Conservation (phyloP, 1,140 invertebrate genomes). For the Holcopasites calliopsidis region DNA sequence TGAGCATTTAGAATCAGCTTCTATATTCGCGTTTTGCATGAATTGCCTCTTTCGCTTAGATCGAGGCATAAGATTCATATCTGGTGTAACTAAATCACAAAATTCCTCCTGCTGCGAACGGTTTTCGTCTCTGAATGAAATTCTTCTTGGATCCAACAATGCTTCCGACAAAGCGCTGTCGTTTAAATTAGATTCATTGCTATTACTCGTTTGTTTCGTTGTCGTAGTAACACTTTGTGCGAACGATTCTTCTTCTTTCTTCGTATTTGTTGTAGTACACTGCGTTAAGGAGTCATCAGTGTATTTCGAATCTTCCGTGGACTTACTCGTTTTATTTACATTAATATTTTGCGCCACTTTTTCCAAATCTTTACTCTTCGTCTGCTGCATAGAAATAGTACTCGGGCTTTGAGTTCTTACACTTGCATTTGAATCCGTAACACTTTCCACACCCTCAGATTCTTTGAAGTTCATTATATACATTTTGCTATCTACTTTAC, state of each 20-base stretch:
- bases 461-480: slow-evolving; percentile 60
- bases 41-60: slow-evolving; percentile 69
- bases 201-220: slow-evolving; percentile 39
- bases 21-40: slow-evolving; percentile 55
- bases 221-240: slow-evolving; percentile 33
- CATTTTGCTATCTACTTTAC: slow-evolving; percentile 63
- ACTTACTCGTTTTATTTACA: slow-evolving; percentile 34
- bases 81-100: slow-evolving; percentile 71
- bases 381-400: slow-evolving; percentile 44
- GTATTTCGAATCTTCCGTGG: slow-evolving; percentile 46
- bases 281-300: slow-evolving; percentile 49
- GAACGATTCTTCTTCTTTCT: slow-evolving; percentile 50
- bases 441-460: slow-evolving; percentile 63
- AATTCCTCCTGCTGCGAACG: slow-evolving; percentile 73
- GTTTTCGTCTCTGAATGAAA: slow-evolving; percentile 72
- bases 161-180: slow-evolving; percentile 62
- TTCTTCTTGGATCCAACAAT: slow-evolving; percentile 72
- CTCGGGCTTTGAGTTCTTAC: slow-evolving; percentile 57
- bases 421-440: slow-evolving; percentile 56
- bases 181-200: slow-evolving; percentile 61
- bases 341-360: slow-evolving; percentile 36
- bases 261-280: slow-evolving; percentile 36
- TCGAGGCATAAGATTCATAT: slow-evolving; percentile 73
- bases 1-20: slow-evolving; percentile 44
- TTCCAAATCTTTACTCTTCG: slow-evolving; percentile 60